A percentile compares a stretch with the other conserved stretches of the same genome.
phyloP scores from a whole-genome alignment of 2,113 vertebrate species.

The Pimephales promelas region DNA sequence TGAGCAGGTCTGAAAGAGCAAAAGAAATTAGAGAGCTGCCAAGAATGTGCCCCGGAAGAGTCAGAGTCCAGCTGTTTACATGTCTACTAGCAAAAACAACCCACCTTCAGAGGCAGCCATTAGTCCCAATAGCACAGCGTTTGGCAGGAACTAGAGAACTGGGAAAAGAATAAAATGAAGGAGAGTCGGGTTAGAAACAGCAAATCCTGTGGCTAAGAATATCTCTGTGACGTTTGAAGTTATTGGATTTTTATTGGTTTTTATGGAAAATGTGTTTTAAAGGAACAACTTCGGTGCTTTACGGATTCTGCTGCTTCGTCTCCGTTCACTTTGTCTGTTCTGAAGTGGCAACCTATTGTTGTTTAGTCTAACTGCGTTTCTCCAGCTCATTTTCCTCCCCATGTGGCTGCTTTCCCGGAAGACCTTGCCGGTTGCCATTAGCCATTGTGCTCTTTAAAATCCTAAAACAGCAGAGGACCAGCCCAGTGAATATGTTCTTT shows the following conservation, averaged over 20 bases:
- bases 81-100: conserved; percentile 5
- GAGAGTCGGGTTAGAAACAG: not conserved
- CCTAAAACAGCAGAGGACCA: conserved; percentile 28
- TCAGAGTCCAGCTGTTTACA: not conserved
- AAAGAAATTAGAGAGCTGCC: conserved; percentile 11
- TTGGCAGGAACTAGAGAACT: conserved; percentile 11
- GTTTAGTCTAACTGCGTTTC: conserved; percentile 24
- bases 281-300: not conserved
- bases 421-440: conserved; percentile 14
- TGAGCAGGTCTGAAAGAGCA: conserved; percentile 41
- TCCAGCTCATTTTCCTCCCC: conserved; percentile 7
- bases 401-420: conserved; percentile 44
- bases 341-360: conserved; percentile 5
- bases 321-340: not conserved
- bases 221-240: conserved; percentile 6
- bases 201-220: conserved; percentile 4
- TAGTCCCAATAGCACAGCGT: not conserved
- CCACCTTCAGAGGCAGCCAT: conserved; percentile 1
- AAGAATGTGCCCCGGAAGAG: conserved; percentile 12
- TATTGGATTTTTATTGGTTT: conserved; percentile 16
- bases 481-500: conserved; percentile 29
- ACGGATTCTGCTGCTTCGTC: not conserved
- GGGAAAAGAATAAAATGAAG: not conserved
- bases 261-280: not conserved
- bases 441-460: conserved; percentile 18